phyloP scores from a whole-genome alignment of 2,888 invertebrate genomes.

The Pollenia griseotomentosa region DNA sequence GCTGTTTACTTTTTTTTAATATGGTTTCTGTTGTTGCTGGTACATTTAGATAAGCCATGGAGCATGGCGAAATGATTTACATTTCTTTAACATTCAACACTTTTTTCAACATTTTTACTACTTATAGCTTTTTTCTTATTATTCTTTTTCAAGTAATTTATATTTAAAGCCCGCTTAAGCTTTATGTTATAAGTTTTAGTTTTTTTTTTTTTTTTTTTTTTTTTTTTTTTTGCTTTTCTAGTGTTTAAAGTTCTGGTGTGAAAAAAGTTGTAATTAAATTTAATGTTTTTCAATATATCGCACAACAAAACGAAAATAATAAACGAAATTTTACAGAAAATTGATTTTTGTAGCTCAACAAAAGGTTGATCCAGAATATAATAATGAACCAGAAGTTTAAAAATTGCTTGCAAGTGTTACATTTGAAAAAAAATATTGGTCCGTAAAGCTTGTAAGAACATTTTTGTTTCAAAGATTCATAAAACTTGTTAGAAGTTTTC shows the following conservation, averaged over 20 bases:
- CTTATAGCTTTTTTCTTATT: neutral
- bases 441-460: too few relatives aligned
- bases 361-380: neutral
- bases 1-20: slow-evolving; percentile 68
- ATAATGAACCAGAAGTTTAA: slow-evolving; percentile 19
- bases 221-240: slow-evolving; percentile 15
- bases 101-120: slow-evolving; percentile 40
- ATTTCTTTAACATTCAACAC: slow-evolving; percentile 75
- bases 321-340: slow-evolving; percentile 40
- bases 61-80: slow-evolving; percentile 82
- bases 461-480: too few relatives aligned
- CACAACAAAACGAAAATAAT: slow-evolving; percentile 44
- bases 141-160: slow-evolving; percentile 60
- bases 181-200: slow-evolving; percentile 51
- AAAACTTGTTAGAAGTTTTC: too few relatives aligned
- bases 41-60: slow-evolving; percentile 75
- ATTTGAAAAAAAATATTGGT: too few relatives aligned
- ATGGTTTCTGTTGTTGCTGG: slow-evolving; percentile 55
- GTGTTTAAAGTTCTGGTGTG: slow-evolving; percentile 53
- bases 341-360: slow-evolving; percentile 53
- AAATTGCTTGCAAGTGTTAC: neutral
- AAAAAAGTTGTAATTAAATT: slow-evolving; percentile 76
- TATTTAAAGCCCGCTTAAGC: slow-evolving; percentile 60
- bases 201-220: slow-evolving; percentile 17
- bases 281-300: slow-evolving; percentile 76